These are phyloP conservation scores for Bradypodion pumilum DNA, from an alignment of 2,797 vertebrate species.

Conservation along the genomic window DNA sequence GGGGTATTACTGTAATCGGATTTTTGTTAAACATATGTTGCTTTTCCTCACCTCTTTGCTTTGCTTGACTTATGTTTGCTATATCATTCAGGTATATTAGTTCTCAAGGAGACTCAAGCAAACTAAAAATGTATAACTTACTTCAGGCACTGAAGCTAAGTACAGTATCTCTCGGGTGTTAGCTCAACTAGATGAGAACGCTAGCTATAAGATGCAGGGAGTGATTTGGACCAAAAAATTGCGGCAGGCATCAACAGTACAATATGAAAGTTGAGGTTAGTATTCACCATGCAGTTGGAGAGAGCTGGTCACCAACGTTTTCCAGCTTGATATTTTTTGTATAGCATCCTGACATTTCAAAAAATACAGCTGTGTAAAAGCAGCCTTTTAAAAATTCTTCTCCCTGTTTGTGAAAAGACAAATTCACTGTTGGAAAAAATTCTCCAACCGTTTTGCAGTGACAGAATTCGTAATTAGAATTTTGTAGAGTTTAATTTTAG, in stretches of 20 bases:
- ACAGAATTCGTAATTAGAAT: no score
- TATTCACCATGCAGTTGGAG: not conserved
- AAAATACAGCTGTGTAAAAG: no score
- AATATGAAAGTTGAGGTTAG: not conserved
- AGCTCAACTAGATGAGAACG: not conserved
- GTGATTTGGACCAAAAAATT: not conserved
- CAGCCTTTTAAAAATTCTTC: no score
- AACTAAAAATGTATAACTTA: not conserved
- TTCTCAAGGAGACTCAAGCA: not conserved
- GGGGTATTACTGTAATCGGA: no score
- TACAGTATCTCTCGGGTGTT: no score
- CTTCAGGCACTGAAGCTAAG: not conserved
- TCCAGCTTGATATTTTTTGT: not conserved
- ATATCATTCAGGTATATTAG: not conserved
- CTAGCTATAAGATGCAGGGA: not conserved
- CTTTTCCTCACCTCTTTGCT: conserved; percentile 12
- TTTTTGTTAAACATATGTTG: conserved; percentile 37
- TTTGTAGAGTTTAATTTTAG: no score
- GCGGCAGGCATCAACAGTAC: no score
- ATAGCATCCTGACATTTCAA: not conserved
- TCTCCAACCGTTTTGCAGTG: no score
- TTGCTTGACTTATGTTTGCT: not conserved
- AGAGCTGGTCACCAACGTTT: not conserved
- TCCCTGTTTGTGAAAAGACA: no score
- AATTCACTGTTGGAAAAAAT: no score